A percentile compares a stretch with the other conserved stretches of the same genome.
Conservation (phyloP, 2,113 vertebrate genomes). For the Microtus montanus region DNA sequence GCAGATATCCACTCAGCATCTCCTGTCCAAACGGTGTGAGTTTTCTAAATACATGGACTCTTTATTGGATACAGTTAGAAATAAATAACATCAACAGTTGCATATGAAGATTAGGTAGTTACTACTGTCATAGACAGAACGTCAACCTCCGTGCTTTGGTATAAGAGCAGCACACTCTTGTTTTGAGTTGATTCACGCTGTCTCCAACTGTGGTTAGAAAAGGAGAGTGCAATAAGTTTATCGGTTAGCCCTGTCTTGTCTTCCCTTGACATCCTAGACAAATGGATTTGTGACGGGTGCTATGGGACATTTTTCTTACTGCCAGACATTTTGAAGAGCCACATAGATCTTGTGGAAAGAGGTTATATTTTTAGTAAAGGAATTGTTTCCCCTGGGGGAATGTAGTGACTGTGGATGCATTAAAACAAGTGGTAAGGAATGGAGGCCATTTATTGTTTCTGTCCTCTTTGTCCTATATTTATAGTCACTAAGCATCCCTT, state of each 20-base stretch:
- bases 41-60: not conserved
- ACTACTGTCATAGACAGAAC: not conserved
- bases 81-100: not conserved
- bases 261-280: slow-evolving; percentile 31
- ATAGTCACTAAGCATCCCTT: slow-evolving; percentile 17
- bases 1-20: not conserved
- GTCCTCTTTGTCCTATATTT: slow-evolving; percentile 43
- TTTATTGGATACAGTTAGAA: not conserved
- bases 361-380: slow-evolving; percentile 62
- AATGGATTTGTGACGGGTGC: slow-evolving; percentile 34
- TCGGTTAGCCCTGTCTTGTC: not conserved
- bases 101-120: not conserved
- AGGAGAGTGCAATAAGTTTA: not conserved
- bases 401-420: slow-evolving; percentile 16
- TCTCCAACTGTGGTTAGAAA: not conserved
- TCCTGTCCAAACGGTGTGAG: not conserved
- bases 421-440: slow-evolving; percentile 22
- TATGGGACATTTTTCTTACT: slow-evolving; percentile 14
- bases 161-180: not conserved
- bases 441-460: slow-evolving; percentile 32
- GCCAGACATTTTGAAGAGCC: slow-evolving; percentile 29
- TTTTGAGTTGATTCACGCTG: not conserved
- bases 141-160: not conserved
- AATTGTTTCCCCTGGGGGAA: slow-evolving; percentile 44
- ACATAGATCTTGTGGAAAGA: slow-evolving; percentile 36